phyloP scores from a whole-genome alignment of 2,797 vertebrate genomes.

The Enteromius fasciolatus region DNA sequence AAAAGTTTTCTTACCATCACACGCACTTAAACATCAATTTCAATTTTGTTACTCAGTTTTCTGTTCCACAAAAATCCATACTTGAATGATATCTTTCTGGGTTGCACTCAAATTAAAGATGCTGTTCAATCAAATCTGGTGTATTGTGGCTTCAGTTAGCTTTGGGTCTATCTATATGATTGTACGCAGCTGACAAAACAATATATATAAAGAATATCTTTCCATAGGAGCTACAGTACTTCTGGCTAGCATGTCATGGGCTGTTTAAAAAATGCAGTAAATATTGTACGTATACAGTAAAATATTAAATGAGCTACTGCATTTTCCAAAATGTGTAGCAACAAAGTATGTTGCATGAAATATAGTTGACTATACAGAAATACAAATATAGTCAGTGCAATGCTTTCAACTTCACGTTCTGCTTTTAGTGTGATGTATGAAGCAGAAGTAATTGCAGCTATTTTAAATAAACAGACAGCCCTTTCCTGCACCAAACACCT shows the following conservation, averaged over 20 bases:
- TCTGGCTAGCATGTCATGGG: not conserved
- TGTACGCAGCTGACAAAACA: not conserved
- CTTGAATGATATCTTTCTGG: constrained; percentile 18
- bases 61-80: constrained; percentile 23
- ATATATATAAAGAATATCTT: not conserved
- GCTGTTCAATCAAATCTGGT: not conserved
- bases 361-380: not conserved
- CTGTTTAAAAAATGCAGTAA: not conserved
- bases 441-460: not conserved
- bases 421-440: not conserved
- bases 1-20: constrained; percentile 7
- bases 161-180: not conserved
- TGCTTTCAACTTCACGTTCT: not conserved
- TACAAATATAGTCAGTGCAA: not conserved
- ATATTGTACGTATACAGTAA: not conserved
- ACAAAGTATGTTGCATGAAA: not conserved
- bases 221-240: not conserved
- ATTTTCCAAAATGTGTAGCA: too few species aligned
- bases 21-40: constrained; percentile 24
- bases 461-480: not conserved
- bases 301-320: not conserved
- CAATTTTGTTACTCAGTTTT: constrained; percentile 18
- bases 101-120: not conserved
- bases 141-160: not conserved
- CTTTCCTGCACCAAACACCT: too few species aligned